phyloP scores from a whole-genome alignment of 2,797 vertebrate genomes.

The Erethizon dorsatum region DNA sequence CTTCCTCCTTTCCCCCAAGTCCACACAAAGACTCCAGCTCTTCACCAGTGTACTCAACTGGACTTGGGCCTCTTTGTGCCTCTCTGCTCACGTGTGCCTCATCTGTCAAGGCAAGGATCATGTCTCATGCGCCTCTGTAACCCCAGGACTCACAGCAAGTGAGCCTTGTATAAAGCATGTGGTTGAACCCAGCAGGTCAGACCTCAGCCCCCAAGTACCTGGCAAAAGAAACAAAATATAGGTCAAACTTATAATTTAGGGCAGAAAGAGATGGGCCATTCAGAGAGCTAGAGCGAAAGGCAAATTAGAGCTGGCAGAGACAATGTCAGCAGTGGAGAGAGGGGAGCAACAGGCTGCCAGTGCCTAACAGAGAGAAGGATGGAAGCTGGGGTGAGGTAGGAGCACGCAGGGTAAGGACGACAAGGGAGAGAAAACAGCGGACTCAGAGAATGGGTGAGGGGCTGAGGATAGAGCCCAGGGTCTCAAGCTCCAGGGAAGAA shows the following conservation, averaged over 20 bases:
- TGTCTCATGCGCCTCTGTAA: background rate
- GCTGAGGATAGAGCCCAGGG: background rate
- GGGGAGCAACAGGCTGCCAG: no score
- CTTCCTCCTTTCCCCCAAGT: background rate
- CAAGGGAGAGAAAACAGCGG: background rate
- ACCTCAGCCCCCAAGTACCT: background rate
- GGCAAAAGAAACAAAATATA: background rate
- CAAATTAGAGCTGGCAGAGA: background rate
- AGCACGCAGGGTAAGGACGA: rapidly evolving
- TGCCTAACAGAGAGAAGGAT: background rate
- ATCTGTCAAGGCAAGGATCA: background rate
- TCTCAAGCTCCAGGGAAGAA: rapidly evolving
- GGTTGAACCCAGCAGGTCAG: background rate
- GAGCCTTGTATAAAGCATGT: background rate
- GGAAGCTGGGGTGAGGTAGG: background rate
- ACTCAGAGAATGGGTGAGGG: no score
- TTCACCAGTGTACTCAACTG: background rate
- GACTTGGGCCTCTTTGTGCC: background rate
- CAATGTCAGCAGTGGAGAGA: background rate
- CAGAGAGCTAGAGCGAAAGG: background rate
- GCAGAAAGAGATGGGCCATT: background rate
- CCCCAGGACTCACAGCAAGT: background rate
- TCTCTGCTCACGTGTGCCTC: background rate
- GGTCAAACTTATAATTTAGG: background rate
- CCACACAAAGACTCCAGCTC: background rate